These are phyloP conservation scores for Harmothoe impar DNA, from an alignment of 2,888 invertebrate species.

Conservation along the genomic window DNA sequence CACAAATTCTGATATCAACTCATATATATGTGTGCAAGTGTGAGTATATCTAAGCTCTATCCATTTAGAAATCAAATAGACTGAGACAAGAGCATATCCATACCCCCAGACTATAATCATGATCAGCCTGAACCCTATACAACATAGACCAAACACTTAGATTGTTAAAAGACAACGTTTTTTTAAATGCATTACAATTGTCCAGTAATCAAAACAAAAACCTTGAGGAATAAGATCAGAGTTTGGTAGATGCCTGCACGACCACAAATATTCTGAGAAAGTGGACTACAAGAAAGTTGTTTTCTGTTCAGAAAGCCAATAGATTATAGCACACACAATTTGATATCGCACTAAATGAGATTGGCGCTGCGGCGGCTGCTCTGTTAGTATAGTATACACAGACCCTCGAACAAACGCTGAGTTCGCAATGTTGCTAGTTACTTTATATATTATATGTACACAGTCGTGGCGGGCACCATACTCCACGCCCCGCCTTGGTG, in stretches of 20 bases:
- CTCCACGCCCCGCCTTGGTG: neutral
- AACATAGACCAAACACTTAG: too few species aligned
- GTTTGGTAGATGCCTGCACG: neutral
- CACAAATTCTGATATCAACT: too few species aligned
- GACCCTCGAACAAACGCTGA: neutral
- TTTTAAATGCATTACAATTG: too few species aligned
- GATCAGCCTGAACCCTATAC: too few species aligned
- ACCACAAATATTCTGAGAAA: slow-evolving; percentile 15
- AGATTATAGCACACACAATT: neutral
- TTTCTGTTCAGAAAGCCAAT: slow-evolving; percentile 4
- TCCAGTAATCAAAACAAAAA: too few species aligned
- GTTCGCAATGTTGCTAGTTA: neutral
- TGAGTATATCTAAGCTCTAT: too few species aligned
- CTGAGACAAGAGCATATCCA: too few species aligned
- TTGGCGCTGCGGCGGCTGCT: slow-evolving; percentile 6
- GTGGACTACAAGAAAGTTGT: neutral
- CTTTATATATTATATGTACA: slow-evolving; percentile 18
- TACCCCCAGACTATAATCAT: too few species aligned
- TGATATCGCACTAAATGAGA: slow-evolving; percentile 29
- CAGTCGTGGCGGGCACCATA: neutral
- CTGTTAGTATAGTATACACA: neutral
- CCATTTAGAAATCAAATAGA: too few species aligned
- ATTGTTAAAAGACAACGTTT: too few species aligned
- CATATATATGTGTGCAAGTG: too few species aligned
- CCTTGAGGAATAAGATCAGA: too few species aligned